Percentiles rank a stretch among this genome's conserved stretches.
Evolutionary conservation across 1,140 invertebrate species (phyloP).

Genomic region (Calliopsis andreniformis): DNA sequence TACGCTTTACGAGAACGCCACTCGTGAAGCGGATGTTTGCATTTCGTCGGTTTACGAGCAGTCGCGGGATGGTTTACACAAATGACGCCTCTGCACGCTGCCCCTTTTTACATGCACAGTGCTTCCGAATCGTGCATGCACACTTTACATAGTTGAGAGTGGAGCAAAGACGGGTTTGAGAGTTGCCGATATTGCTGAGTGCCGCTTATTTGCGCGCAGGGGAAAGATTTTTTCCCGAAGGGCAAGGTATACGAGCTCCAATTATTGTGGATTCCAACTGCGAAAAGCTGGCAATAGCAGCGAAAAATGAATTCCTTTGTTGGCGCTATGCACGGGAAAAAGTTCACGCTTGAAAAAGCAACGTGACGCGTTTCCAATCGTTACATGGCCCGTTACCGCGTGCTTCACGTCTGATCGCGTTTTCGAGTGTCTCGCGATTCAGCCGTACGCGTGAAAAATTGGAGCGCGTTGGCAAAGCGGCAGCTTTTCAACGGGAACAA

Average conservation of each 20-base stretch:
- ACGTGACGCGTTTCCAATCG: background rate
- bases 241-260: background rate
- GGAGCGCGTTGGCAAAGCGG: background rate
- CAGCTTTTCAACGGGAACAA: constrained; percentile 11
- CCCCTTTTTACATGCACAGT: constrained; percentile 4
- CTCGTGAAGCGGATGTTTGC: constrained; percentile 55
- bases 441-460: constrained; percentile 7
- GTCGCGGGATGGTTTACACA: constrained; percentile 31
- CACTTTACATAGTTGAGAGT: no score
- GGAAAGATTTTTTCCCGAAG: no score
- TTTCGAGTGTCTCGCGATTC: constrained; percentile 7
- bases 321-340: constrained; percentile 1
- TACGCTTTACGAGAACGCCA: constrained; percentile 44
- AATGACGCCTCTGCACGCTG: constrained; percentile 38
- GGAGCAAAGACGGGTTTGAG: no score
- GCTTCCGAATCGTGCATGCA: background rate
- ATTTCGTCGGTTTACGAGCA: constrained; percentile 51
- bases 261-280: background rate
- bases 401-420: constrained; percentile 22
- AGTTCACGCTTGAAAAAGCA: background rate
- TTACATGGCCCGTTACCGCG: constrained; percentile 23
- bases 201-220: no score
- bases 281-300: background rate
- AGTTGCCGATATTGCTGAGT: no score
- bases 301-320: background rate